phyloP scores from a whole-genome alignment of 2,888 invertebrate species.

The Cecidostiba fungosa region DNA sequence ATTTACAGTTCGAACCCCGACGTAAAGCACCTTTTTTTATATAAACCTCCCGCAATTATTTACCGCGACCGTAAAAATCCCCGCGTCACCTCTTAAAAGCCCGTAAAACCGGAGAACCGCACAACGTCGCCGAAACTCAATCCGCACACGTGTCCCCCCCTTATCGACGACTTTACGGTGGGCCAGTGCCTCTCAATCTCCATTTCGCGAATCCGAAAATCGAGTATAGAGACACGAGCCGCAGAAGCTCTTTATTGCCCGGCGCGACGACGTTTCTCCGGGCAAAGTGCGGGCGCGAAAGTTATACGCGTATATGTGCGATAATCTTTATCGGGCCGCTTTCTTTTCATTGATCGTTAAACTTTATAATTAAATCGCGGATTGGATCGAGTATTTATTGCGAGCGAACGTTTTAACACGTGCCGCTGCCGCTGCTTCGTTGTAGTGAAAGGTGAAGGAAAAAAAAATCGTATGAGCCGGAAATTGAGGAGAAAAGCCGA shows the following conservation, averaged over 20 bases:
- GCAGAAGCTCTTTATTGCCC: background rate
- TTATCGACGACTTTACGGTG: background rate
- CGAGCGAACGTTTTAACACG: background rate
- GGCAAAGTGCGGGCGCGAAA: slow-evolving; percentile 20
- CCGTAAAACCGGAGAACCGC: background rate
- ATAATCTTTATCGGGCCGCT: slow-evolving; percentile 57
- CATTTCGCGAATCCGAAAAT: background rate
- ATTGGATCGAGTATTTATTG: slow-evolving; percentile 46
- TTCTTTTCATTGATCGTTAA: slow-evolving; percentile 59
- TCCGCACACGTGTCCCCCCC: background rate
- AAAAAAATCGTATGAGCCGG: background rate
- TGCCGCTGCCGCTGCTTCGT: background rate
- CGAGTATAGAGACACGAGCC: background rate
- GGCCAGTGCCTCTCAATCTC: background rate
- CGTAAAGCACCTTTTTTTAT: background rate
- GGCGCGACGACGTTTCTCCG: background rate
- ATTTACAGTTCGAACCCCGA: background rate
- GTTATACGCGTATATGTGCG: slow-evolving; percentile 20
- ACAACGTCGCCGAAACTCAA: background rate
- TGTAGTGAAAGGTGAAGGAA: slow-evolving; percentile 53
- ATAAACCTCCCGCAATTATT: background rate
- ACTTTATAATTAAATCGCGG: slow-evolving; percentile 61
- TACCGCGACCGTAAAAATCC: background rate
- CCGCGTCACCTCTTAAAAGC: background rate
- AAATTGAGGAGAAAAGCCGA: slow-evolving; percentile 39